A percentile compares a stretch with the other conserved stretches of the same genome.
These are phyloP conservation scores for Anthopleura xanthogrammica DNA, from an alignment of 92 coral and sea anemone species.

Conservation along the genomic window DNA sequence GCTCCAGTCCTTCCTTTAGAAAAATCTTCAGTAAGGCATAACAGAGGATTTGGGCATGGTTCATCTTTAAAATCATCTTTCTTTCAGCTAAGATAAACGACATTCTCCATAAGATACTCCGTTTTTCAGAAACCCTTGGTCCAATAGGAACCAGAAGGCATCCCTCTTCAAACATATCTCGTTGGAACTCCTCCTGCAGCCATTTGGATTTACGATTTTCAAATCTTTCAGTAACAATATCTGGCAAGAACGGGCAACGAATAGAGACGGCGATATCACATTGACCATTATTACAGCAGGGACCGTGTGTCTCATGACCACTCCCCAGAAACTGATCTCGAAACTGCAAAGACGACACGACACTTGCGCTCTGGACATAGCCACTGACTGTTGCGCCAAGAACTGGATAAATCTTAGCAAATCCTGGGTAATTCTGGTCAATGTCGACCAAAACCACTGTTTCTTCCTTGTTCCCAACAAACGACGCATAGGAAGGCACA, in stretches of 20 bases:
- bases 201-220: neutral
- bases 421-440: slow-evolving; percentile 19
- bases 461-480: slow-evolving; percentile 1
- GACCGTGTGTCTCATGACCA: slow-evolving; percentile 18
- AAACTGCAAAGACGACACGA: neutral
- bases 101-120: slow-evolving; percentile 22
- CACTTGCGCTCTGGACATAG: slow-evolving; percentile 14
- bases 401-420: slow-evolving; percentile 20
- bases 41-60: slow-evolving; percentile 28
- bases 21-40: slow-evolving; percentile 34
- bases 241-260: slow-evolving; percentile 29
- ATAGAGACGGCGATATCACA: slow-evolving; percentile 3
- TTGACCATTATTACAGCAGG: slow-evolving; percentile 18
- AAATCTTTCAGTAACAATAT: slow-evolving; percentile 6
- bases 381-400: neutral
- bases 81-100: slow-evolving; percentile 18
- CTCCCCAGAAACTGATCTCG: slow-evolving; percentile 21
- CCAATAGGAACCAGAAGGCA: slow-evolving; percentile 40
- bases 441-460: slow-evolving; percentile 22
- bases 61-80: slow-evolving; percentile 5
- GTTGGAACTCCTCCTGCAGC: slow-evolving; percentile 11
- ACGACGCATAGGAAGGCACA: slow-evolving; percentile 9
- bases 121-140: slow-evolving; percentile 5
- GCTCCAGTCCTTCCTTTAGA: slow-evolving; percentile 23
- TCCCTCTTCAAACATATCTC: neutral